Evolutionary conservation across 2,888 invertebrate species (phyloP).

Genomic region (Agonopterix heracliana): DNA sequence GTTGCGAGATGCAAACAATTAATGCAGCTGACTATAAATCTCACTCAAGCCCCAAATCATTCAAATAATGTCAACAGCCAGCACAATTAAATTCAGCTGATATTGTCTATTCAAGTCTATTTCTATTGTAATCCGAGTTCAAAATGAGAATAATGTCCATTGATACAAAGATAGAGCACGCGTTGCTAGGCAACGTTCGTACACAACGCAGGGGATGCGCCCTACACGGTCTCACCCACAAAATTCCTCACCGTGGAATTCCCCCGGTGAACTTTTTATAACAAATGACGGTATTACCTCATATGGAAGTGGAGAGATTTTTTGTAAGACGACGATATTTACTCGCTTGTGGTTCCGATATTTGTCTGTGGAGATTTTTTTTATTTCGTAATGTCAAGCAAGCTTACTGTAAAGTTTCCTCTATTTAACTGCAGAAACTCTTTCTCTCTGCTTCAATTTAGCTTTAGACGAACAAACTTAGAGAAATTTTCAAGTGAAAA

Average conservation of each 20-base stretch:
- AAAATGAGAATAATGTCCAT: slow-evolving; percentile 35
- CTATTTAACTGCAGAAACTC: no score
- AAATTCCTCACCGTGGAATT: slow-evolving; percentile 55
- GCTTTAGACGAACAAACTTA: no score
- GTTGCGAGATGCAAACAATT: slow-evolving; percentile 1
- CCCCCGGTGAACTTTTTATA: slow-evolving; percentile 57
- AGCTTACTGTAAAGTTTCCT: no score
- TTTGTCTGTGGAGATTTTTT: slow-evolving; percentile 1
- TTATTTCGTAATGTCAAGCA: no score
- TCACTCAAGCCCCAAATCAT: slow-evolving; percentile 43
- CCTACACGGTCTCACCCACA: slow-evolving; percentile 51
- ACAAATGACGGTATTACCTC: slow-evolving; percentile 25
- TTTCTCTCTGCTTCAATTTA: no score
- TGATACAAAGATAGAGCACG: slow-evolving; percentile 49
- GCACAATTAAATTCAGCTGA: slow-evolving; percentile 42
- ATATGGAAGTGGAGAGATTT: slow-evolving; percentile 19
- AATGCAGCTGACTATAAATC: slow-evolving; percentile 49
- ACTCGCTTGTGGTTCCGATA: slow-evolving; percentile 2
- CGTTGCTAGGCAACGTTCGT: slow-evolving; percentile 52
- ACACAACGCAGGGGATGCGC: slow-evolving; percentile 45
- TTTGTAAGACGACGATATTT: slow-evolving; percentile 4
- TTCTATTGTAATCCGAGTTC: slow-evolving; percentile 37
- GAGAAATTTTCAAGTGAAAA: no score
- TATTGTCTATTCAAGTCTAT: slow-evolving; percentile 46
- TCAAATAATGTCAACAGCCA: slow-evolving; percentile 52